These are phyloP conservation scores for Scylla paramamosain DNA, from an alignment of 1,140 invertebrate genomes.

Conservation along the genomic window DNA sequence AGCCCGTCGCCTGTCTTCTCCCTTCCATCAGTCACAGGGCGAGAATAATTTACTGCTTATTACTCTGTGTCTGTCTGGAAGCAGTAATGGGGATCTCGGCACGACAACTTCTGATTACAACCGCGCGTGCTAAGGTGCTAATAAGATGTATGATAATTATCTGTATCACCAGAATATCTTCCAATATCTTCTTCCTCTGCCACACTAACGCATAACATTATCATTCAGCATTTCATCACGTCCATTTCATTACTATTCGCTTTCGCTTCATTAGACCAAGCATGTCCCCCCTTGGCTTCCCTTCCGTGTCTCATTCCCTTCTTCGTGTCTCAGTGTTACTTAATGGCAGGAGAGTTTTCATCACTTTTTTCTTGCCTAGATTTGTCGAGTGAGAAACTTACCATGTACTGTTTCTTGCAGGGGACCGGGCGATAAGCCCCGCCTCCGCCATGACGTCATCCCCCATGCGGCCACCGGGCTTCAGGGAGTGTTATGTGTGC, in stretches of 20 bases:
- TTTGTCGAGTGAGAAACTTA: background rate
- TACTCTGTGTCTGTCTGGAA: background rate
- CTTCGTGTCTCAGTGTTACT: background rate
- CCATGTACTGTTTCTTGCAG: slow-evolving; percentile 49
- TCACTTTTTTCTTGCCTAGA: no score
- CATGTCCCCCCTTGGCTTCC: no score
- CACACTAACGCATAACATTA: background rate
- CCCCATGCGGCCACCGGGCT: slow-evolving; percentile 69
- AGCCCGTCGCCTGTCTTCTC: no score
- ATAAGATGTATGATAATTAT: background rate
- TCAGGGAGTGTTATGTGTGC: slow-evolving; percentile 87
- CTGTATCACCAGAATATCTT: background rate
- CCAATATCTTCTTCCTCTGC: background rate
- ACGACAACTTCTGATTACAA: background rate
- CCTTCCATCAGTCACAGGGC: background rate
- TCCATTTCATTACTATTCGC: background rate
- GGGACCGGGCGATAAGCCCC: slow-evolving; percentile 51
- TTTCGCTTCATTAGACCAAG: background rate
- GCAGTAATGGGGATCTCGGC: background rate
- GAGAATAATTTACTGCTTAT: background rate
- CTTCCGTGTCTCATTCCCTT: background rate
- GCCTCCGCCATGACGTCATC: slow-evolving; percentile 60
- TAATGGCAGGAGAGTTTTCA: no score
- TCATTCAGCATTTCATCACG: background rate
- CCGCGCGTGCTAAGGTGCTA: background rate